Percentiles rank a stretch among this genome's conserved stretches.
phyloP scores from a whole-genome alignment of 2,888 invertebrate genomes.

The Folsomia manolachei region DNA sequence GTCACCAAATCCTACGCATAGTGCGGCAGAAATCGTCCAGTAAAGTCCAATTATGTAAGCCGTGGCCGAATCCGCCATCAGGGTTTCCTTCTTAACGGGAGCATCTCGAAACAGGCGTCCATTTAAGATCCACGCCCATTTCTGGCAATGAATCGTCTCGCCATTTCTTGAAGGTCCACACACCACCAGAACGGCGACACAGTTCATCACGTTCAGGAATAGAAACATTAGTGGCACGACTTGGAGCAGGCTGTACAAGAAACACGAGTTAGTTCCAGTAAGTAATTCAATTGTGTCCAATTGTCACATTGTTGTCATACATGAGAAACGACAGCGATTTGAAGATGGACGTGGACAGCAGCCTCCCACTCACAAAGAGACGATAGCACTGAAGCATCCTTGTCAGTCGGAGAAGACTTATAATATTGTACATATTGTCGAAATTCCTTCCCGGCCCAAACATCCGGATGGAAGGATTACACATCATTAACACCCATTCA shows the following conservation, averaged over 20 bases:
- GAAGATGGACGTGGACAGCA: conserved; percentile 37
- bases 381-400: conserved; percentile 40
- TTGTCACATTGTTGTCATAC: conserved; percentile 20
- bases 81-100: background rate
- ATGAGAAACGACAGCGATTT: conserved; percentile 42
- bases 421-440: conserved; percentile 21
- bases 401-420: conserved; percentile 35
- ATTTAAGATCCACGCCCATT: conserved; percentile 40
- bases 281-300: background rate
- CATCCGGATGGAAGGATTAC: background rate
- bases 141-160: conserved; percentile 16
- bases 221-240: conserved; percentile 43
- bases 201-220: conserved; percentile 37
- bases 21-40: conserved; percentile 37
- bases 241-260: conserved; percentile 38
- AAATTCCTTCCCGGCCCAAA: conserved; percentile 16
- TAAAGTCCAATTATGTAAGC: conserved; percentile 38
- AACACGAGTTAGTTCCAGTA: background rate
- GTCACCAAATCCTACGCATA: conserved; percentile 45
- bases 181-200: conserved; percentile 28
- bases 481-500: conserved; percentile 25
- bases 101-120: conserved; percentile 26
- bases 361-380: conserved; percentile 28
- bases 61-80: conserved; percentile 21
- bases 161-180: conserved; percentile 31